Evolutionary conservation across 2,888 invertebrate genomes (phyloP), one percentile per base, ranked within the genome.

Genomic region (Perithous albicinctus): DNA sequence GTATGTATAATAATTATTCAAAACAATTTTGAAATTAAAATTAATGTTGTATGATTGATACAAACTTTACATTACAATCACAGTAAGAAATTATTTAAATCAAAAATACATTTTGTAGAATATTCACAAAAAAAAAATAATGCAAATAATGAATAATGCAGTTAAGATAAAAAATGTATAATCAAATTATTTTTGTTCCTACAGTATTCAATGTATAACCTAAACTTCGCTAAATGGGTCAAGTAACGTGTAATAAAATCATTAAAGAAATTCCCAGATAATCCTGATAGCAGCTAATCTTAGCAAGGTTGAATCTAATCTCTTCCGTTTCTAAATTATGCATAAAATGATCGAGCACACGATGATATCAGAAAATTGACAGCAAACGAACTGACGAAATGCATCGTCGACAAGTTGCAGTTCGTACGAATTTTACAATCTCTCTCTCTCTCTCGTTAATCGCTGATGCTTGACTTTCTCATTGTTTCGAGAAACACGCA

Each of bases 311-410:
- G 48, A 15, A 8, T 1, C 20, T 1, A 69, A 7, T 15, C 54
- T 69, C 54, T 10, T 5, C 20, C 67, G 2, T n/a, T n/a, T 32
- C 7, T 35, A 1, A 38, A 54, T 23, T 23, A 23, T 35, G 32
- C 67, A 4, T 4, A 38, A 51, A 1, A 10, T 8, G 10, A 38
- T 10, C 3, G 6, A 38, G 38, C 38, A 48, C 51, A 26, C 26
- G 32, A 67, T 38, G 38, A 51, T 23, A 67, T 54, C 12, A 51
- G 8, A 51, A 51, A 51, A 67, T 38, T 38, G 54, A 54, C 29
- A 51, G 32, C 20, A n/a, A 51, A n/a, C n/a, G n/a, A 6, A 20
- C 29, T 48, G 48, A 48, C 15, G 66, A 67, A 67, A 67, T 48
- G 18, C 48, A 29, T 29, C 32, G 29, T 67, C 20, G 6, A 12